Evolutionary conservation across 2,797 vertebrate genomes (phyloP), one percentile per base, ranked within the genome.

Genomic region (Gadopsis bispinosus): DNA sequence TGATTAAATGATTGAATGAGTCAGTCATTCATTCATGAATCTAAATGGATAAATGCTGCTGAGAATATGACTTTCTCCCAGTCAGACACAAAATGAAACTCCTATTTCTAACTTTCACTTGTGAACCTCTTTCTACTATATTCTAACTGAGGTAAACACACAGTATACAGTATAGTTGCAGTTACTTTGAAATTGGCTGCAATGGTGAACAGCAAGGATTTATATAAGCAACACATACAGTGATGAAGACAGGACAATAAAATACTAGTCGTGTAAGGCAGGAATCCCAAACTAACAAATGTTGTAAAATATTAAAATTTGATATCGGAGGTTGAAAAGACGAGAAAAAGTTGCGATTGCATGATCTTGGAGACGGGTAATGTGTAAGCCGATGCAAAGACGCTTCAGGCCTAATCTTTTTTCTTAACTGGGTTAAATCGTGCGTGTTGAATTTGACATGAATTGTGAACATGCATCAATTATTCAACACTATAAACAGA

Each of bases 401-500:
- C 20, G 55, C 81, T 75, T 59, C 45, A 53, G 76, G 86, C 72
- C 26, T 59, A n/a, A 66, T 74, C 8, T 68, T 26, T 26, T 67
- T 60, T 69, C 47, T 56, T 45, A 47, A 70, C 59, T 7, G 17
- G 48, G 62, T 13, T 56, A 82, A 91, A 79, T 62, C 47, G 39
- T 48, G 74, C 85, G 81, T 87, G 83, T 77, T 62, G 39, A 56
- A 72, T 86, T 73, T 85, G 80, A 88, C 77, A 89, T 83, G 20
- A 75, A 81, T 75, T 83, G 66, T 75, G 47, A 77, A 77, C 61
- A 81, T 60, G 79, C 45, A n/a, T 85, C 77, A 87, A 87, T 87
- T 87, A 82, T 84, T 83, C 82, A 75, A 61, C 61, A 78, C 73
- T 67, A 66, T 63, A 59, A 77, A 35, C 60, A 43, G 61, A 84